Evolutionary conservation across 1,140 invertebrate species (phyloP).

Genomic region (Aphaenogaster ashmeadi): DNA sequence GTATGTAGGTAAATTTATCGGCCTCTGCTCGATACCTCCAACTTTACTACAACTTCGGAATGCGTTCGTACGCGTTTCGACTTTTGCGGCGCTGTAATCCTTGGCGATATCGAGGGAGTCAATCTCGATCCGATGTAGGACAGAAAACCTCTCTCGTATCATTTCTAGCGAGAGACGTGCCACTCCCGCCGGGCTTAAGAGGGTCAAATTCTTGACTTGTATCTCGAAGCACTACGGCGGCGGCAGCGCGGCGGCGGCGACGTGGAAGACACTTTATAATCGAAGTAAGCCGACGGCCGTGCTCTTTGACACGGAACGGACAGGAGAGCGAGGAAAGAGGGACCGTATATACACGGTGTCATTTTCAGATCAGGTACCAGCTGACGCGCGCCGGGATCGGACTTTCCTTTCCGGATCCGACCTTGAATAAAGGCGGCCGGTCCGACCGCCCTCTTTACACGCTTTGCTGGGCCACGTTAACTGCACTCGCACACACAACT

Average conservation of each 20-base stretch:
- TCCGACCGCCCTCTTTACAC: conserved; percentile 65
- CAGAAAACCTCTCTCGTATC: conserved; percentile 64
- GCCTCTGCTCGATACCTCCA: background rate
- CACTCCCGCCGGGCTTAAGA: conserved; percentile 58
- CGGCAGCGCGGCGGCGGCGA: conserved; percentile 24
- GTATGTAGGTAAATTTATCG: conserved; percentile 3
- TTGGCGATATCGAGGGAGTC: conserved; percentile 52
- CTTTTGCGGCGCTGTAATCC: conserved; percentile 45
- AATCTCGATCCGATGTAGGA: conserved; percentile 63
- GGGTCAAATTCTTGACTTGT: conserved; percentile 67
- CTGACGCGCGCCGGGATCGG: conserved; percentile 31
- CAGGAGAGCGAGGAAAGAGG: conserved; percentile 46
- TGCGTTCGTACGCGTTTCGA: conserved; percentile 36
- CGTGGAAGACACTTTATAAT: conserved; percentile 68
- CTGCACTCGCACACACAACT: conserved; percentile 30
- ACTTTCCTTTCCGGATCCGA: conserved; percentile 68
- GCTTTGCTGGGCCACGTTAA: conserved; percentile 48
- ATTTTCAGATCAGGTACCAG: conserved; percentile 65
- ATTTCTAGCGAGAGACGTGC: conserved; percentile 63
- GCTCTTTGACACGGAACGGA: conserved; percentile 55
- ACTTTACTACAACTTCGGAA: conserved; percentile 30
- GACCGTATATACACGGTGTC: conserved; percentile 59
- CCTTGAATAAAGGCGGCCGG: conserved; percentile 65
- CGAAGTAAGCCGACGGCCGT: conserved; percentile 56
- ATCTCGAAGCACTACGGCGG: conserved; percentile 27